These are phyloP conservation scores for Cybosia mesomella DNA, from an alignment of 2,888 invertebrate species.

Conservation along the genomic window DNA sequence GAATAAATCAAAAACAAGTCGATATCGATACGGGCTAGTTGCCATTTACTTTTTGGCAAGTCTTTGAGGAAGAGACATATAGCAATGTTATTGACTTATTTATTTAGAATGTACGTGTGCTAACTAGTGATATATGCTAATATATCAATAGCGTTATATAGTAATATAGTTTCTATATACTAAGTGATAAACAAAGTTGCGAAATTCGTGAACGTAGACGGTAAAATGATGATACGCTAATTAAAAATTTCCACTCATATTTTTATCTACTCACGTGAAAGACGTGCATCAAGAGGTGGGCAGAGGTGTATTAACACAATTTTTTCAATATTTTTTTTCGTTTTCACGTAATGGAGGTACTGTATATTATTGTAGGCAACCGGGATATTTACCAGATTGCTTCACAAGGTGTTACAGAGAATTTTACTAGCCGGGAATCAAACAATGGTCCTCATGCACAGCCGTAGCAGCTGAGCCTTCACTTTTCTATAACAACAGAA, in stretches of 20 bases:
- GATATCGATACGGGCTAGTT: background rate
- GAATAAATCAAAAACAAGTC: background rate
- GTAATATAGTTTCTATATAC: conserved; percentile 5
- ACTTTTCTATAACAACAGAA: too few relatives aligned
- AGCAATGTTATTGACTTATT: conserved; percentile 2
- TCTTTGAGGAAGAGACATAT: conserved; percentile 6
- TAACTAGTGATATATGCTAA: too few relatives aligned
- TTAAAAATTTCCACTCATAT: conserved; percentile 1
- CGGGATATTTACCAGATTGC: too few relatives aligned
- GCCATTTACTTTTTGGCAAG: conserved; percentile 17
- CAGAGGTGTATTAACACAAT: too few relatives aligned
- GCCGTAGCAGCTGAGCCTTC: too few relatives aligned
- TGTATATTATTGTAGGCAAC: too few relatives aligned
- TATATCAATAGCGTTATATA: background rate
- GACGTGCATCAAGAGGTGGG: too few relatives aligned
- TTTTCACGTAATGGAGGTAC: too few relatives aligned
- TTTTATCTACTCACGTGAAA: background rate
- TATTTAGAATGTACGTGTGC: conserved; percentile 3
- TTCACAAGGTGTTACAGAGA: too few relatives aligned
- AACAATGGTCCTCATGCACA: too few relatives aligned
- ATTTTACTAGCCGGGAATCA: too few relatives aligned
- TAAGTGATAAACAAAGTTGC: conserved; percentile 3
- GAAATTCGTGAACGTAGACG: background rate
- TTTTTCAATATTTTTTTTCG: too few relatives aligned
- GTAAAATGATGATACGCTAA: conserved; percentile 2